These are phyloP conservation scores for Phenganax stokvisi DNA, from an alignment of 92 coral and sea anemone genomes.

Conservation along the genomic window DNA sequence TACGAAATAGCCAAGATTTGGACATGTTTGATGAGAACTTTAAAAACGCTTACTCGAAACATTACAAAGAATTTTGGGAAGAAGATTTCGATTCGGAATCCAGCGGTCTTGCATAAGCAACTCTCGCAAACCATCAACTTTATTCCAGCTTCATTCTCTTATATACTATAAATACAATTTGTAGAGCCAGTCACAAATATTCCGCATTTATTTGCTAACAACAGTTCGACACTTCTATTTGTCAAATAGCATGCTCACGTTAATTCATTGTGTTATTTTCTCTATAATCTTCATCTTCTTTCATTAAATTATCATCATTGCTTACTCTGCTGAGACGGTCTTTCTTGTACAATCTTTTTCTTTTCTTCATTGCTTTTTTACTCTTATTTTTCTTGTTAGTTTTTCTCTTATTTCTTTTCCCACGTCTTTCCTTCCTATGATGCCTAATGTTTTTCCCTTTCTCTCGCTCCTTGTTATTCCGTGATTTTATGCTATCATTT, in stretches of 20 bases:
- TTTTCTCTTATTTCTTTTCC: neutral
- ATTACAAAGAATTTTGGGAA: slow-evolving; percentile 72
- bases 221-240: neutral
- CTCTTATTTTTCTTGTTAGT: neutral
- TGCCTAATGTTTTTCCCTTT: neutral
- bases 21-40: slow-evolving; percentile 80
- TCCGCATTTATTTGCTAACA: no score
- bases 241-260: neutral
- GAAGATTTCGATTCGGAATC: slow-evolving; percentile 68
- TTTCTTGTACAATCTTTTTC: slow-evolving; percentile 5
- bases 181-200: no score
- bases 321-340: slow-evolving; percentile 2
- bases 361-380: neutral
- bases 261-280: neutral
- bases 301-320: slow-evolving; percentile 22
- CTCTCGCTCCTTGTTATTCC: neutral
- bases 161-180: neutral
- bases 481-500: neutral
- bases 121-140: neutral
- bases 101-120: slow-evolving; percentile 15
- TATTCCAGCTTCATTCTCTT: neutral
- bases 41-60: slow-evolving; percentile 70
- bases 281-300: slow-evolving; percentile 18
- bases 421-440: neutral
- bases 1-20: slow-evolving; percentile 76